Conservation (phyloP, 2,113 vertebrate genomes). For the Zosterops japonicus region DNA sequence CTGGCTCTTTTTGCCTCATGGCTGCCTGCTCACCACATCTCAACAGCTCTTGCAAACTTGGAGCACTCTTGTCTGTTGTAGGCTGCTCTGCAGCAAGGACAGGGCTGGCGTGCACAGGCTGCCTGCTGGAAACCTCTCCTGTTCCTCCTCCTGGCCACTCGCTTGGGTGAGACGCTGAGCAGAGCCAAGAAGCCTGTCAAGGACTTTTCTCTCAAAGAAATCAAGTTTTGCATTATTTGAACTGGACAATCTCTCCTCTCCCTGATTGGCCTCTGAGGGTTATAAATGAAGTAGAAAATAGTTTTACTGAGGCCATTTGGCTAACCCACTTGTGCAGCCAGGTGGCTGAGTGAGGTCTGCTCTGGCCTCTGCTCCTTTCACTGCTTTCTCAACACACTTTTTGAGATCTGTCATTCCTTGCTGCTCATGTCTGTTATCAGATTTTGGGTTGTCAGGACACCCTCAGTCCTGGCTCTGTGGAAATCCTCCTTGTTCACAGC, state of each 20-base stretch:
- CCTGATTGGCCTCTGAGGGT: conserved; percentile 30
- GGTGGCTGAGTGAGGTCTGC: conserved; percentile 52
- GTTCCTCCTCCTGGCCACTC: background rate
- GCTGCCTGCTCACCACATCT: conserved; percentile 35
- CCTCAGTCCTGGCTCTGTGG: background rate
- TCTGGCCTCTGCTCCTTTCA: conserved; percentile 44
- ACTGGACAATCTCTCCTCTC: conserved; percentile 45
- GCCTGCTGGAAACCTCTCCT: conserved; percentile 33
- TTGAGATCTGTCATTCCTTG: conserved; percentile 14
- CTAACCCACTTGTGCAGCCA: conserved; percentile 39
- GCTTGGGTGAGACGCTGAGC: background rate
- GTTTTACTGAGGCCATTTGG: conserved; percentile 59
- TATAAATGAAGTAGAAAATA: conserved; percentile 57
- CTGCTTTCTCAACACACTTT: conserved; percentile 37
- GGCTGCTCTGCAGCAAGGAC: background rate
- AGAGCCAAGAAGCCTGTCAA: conserved; percentile 54
- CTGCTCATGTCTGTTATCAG: background rate
- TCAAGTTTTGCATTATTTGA: conserved; percentile 47
- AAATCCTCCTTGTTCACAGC: background rate
- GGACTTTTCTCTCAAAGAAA: conserved; percentile 52
- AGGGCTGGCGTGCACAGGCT: background rate
- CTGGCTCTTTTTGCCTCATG: background rate
- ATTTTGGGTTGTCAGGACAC: conserved; percentile 16
- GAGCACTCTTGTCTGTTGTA: background rate
- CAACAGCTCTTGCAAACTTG: conserved; percentile 44